Base-by-base conservation (phyloP, 2,888 invertebrate genomes). In the Latheticus oryzae region DNA sequence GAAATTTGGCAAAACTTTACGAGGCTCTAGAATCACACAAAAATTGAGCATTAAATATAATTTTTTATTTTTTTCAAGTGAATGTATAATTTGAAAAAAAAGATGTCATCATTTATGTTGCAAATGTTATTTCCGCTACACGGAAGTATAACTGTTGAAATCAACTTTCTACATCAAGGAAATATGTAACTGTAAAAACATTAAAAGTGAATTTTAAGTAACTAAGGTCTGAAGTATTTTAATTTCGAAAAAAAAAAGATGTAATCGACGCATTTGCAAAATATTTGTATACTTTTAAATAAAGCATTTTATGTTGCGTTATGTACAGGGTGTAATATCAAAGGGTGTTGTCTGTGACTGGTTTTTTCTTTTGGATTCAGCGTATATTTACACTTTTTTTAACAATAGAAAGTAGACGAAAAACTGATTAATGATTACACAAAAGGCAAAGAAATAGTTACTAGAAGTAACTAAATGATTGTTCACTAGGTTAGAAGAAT, bases 1-100 rank as follows among this genome's bases (percentile, higher is more conserved):
- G 73, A 95, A 81, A 72, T 91, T 90, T 37, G 95, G 95, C 73
- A 93, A 83, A 56, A 91, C 85, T 81, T 95, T 93, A 69, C 94
- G 87, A 26, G 95, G 94, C 80, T 93, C 95, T 95, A 85, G 68
- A 85, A 11, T 8, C 26, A 42, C 4, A 28, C n/a, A n/a, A n/a
- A n/a, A n/a, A n/a, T n/a, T n/a, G n/a, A n/a, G n/a, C n/a, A n/a
- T n/a, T n/a, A n/a, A n/a, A n/a, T n/a, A n/a, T n/a, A n/a, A n/a
- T n/a, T n/a, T n/a, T 33, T 33, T 33, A 7, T 33, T 5, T 17
- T 37, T 3, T 23, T 40, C 19, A 45, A 30, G 32, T 30, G 21
- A 45, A 17, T 32, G 45, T 45, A 32, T 32, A 45, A 32, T 30
- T 40, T 19, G 30, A 45, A n/a, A 17, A 5, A 19, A 30, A 11